These are phyloP conservation scores for Ophion costatus DNA, from an alignment of 2,888 invertebrate genomes.

Conservation along the genomic window DNA sequence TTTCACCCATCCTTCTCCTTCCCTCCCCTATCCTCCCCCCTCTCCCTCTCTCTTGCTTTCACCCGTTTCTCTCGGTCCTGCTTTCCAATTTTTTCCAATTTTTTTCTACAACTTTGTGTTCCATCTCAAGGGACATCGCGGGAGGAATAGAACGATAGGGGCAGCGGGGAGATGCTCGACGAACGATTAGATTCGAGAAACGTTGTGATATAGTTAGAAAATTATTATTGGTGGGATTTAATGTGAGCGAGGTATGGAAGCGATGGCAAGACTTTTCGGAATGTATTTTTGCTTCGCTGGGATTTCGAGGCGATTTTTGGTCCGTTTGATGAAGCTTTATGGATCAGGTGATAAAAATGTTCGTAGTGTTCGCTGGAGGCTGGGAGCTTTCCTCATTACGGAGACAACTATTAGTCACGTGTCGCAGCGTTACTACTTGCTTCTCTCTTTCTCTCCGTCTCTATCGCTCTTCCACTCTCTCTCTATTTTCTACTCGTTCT, in stretches of 20 bases:
- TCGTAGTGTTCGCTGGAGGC: constrained; percentile 29
- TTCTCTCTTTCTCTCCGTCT: constrained; percentile 37
- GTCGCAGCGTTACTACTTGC: constrained; percentile 65
- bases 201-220: no score
- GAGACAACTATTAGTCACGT: constrained; percentile 69
- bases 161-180: no score
- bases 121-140: background rate
- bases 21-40: background rate
- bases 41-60: background rate
- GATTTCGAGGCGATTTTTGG: background rate
- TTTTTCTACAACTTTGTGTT: constrained; percentile 11
- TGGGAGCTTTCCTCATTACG: constrained; percentile 65
- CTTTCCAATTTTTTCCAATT: background rate
- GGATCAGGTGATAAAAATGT: constrained; percentile 40
- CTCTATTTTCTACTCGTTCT: background rate
- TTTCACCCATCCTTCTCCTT: background rate
- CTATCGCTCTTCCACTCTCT: background rate
- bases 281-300: no score
- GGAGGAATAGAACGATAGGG: background rate
- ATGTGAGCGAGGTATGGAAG: no score
- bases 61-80: constrained; percentile 18
- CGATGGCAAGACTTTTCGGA: no score
- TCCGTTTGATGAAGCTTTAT: constrained; percentile 50
- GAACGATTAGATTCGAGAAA: no score
- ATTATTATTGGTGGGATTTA: no score